Evolutionary conservation across 1,140 invertebrate species (phyloP), one percentile per base, ranked within the genome.

Genomic region (Himalopsyche phryganea): DNA sequence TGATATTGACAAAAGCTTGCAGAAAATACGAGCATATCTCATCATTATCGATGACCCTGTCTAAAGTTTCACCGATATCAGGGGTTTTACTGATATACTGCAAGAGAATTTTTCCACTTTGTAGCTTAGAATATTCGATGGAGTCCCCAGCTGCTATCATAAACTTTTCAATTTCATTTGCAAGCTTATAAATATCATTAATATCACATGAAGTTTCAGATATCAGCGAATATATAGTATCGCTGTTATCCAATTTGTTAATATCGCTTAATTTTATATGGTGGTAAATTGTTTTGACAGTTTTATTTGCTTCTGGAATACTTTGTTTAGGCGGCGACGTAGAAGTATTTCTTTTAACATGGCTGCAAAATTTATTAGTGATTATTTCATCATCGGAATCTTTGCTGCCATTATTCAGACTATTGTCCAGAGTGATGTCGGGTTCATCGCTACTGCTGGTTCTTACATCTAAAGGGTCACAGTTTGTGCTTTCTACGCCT

Each of bases 1-100:
- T 78, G 5, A 77, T 71, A 36, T 68, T 67, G 67, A 78, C 75
- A 58, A 74, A 77, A 0, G 72, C 75, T 46, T 76, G 71, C 4
- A 77, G 73, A 47, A 78, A 77, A 66, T 77, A 77, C 67, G 76
- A 73, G 52, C 76, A 78, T 48, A 78, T 54, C 0, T 58, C 57
- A 55, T 73, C 72, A 56, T 76, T 66, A 7, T 71, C 67, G 60
- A 77, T 72, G 20, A 78, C 69, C 17, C 28, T 41, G 50, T 74
- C 68, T 28, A 78, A 64, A 19, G 69, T 65, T 13, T 68, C 66
- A 20, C 60, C 54, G 57, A 70, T 70, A 47, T 66, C 59, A 1
- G 59, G 28, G 5, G 69, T 67, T 47, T 60, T 58, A 42, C 58
- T 71, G 49, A 77, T 65, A 56, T 77, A 77, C 13, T 65, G 72